Evolutionary conservation across 2,113 vertebrate genomes (phyloP), one percentile per base, ranked within the genome.

Genomic region (Ginglymostoma cirratum): DNA sequence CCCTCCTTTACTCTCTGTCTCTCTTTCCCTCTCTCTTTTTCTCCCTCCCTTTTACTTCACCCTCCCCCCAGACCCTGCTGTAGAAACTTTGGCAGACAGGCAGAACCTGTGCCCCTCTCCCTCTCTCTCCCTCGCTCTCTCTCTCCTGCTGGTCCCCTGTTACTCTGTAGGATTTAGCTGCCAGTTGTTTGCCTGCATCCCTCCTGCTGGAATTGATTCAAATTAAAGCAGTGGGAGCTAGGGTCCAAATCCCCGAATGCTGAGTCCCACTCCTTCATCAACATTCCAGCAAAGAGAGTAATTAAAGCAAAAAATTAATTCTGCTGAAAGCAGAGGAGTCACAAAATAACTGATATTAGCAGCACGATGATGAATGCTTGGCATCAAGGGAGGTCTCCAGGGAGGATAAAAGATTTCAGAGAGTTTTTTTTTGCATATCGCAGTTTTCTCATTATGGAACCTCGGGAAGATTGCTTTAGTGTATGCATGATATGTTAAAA

Each of bases 281-380:
- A 99, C 99, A 99, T 99, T 99, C 99, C 99, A 99, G 99, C 98
- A 99, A 99, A 99, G 99, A 99, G 99, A 99, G 99, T 99, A 99
- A 99, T 99, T 99, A 99, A 99, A 99, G 99, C 99, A 99, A 99
- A 99, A 93, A 99, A 99, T 99, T 99, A 99, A 99, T 99, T 99
- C 99, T 99, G 99, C 98, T 99, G 98, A 99, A 99, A 99, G 99
- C 99, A 99, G 99, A 99, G 99, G 99, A 99, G 99, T 98, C 99
- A 99, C 99, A 99, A 99, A 99, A 99, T 99, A 99, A 99, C 99
- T 99, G 99, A 99, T 99, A 99, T 99, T 99, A 99, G 99, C 99
- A 98, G 99, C 99, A 98, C 98, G 99, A 99, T 99, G 99, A 99
- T 99, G 99, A 99, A 99, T 99, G 99, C 99, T 98, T 99, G 99